phyloP scores from a whole-genome alignment of 2,797 vertebrate genomes.

The Propithecus deckenii region DNA sequence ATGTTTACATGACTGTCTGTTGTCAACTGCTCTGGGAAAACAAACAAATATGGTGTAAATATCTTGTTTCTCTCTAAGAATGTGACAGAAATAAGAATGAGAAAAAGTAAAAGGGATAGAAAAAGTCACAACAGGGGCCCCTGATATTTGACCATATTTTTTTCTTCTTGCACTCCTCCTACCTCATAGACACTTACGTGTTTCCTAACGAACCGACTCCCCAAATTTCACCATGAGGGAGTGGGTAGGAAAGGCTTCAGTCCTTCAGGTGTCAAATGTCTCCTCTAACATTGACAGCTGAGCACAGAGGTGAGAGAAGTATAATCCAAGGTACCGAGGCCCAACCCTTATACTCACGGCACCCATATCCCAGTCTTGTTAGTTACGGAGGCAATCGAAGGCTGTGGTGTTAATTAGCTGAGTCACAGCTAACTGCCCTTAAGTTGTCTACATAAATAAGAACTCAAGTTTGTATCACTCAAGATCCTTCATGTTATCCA shows the following conservation, averaged over 20 bases:
- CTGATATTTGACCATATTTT: not conserved
- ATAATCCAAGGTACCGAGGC: not conserved
- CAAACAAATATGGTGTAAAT: constrained; percentile 36
- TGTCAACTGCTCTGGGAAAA: constrained; percentile 64
- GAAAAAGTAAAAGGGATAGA: not conserved
- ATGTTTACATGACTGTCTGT: constrained; percentile 39
- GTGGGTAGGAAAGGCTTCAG: not conserved
- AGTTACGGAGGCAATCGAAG: not conserved
- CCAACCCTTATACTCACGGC: not conserved
- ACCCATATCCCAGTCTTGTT: not conserved
- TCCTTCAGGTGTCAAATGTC: not conserved
- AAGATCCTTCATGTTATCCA: not conserved
- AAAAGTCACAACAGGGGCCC: not conserved
- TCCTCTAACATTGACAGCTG: not conserved
- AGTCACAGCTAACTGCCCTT: not conserved
- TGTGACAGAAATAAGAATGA: not conserved
- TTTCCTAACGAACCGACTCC: not conserved
- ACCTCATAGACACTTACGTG: not conserved
- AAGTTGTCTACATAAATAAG: not conserved
- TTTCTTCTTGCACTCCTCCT: not conserved
- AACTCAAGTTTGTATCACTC: not conserved
- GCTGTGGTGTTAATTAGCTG: not conserved
- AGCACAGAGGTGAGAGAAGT: not conserved
- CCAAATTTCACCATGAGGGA: not conserved
- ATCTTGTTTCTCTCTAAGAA: constrained; percentile 36